Percentiles rank a stretch among this genome's conserved stretches.
Evolutionary conservation across 2,797 vertebrate species (phyloP).

Genomic region (Remorina albescens): DNA sequence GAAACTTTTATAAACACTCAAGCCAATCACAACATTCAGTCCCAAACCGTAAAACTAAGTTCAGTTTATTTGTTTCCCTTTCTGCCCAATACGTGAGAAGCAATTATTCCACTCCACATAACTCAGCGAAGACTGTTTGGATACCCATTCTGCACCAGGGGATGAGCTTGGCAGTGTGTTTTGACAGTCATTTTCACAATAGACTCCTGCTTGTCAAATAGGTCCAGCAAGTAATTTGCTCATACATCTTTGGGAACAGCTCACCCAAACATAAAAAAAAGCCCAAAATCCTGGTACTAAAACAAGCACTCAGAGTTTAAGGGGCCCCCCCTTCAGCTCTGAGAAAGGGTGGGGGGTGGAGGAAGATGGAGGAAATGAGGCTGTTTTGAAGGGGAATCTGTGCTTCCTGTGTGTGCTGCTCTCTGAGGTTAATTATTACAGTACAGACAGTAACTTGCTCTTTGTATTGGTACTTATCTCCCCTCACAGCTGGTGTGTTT

Average conservation of each 20-base stretch:
- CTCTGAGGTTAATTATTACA: constrained; percentile 90
- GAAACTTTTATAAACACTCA: constrained; percentile 45
- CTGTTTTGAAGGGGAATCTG: constrained; percentile 47
- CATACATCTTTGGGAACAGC: constrained; percentile 73
- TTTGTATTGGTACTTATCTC: constrained; percentile 91
- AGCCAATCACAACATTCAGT: constrained; percentile 28
- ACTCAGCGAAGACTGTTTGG: constrained; percentile 67
- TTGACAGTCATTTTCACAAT: constrained; percentile 75
- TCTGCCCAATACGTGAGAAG: constrained; percentile 42
- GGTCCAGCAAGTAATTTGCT: constrained; percentile 73
- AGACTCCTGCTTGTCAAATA: constrained; percentile 70
- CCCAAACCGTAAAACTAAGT: constrained; percentile 48
- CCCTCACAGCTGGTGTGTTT: constrained; percentile 88
- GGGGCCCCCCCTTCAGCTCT: constrained; percentile 47
- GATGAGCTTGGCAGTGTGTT: constrained; percentile 67
- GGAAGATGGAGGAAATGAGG: constrained; percentile 55
- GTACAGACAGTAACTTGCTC: constrained; percentile 87
- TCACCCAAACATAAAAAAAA: constrained; percentile 64
- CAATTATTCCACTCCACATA: constrained; percentile 71
- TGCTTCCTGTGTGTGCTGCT: constrained; percentile 73
- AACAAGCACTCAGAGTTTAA: constrained; percentile 52
- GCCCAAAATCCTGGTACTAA: constrained; percentile 67
- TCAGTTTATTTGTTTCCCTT: constrained; percentile 57
- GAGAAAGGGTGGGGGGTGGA: too few species aligned
- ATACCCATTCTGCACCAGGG: constrained; percentile 53